These are phyloP conservation scores for Prietella phreatophila DNA, from an alignment of 2,113 vertebrate species.

Conservation along the genomic window DNA sequence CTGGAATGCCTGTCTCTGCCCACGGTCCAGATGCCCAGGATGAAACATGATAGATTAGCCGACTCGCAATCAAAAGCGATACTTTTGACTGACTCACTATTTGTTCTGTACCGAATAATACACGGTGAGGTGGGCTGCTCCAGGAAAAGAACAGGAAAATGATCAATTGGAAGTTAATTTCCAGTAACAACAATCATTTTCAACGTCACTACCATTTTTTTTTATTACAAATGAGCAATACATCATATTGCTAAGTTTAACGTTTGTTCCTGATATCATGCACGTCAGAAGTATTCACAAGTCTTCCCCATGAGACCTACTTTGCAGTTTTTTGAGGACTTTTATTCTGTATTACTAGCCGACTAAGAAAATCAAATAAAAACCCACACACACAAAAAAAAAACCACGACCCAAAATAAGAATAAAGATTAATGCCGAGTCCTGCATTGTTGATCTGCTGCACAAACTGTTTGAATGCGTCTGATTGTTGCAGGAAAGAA, in stretches of 20 bases:
- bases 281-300: neutral
- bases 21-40: constrained; percentile 40
- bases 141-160: neutral
- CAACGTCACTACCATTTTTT: neutral
- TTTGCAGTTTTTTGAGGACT: neutral
- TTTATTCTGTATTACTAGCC: neutral
- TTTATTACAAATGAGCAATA: neutral
- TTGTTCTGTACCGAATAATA: neutral
- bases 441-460: neutral
- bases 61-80: neutral
- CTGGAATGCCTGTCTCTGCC: constrained; percentile 30
- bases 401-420: neutral
- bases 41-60: neutral
- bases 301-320: neutral
- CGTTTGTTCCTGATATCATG: neutral
- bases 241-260: neutral
- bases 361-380: neutral
- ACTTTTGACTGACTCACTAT: constrained; percentile 10
- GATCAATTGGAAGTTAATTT: neutral
- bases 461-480: too few species aligned
- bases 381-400: neutral
- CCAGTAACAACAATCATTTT: neutral
- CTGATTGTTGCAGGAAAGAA: too few species aligned
- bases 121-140: neutral
- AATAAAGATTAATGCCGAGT: neutral